Evolutionary conservation across 1,140 invertebrate genomes (phyloP).

Genomic region (Diachasma alloeum): DNA sequence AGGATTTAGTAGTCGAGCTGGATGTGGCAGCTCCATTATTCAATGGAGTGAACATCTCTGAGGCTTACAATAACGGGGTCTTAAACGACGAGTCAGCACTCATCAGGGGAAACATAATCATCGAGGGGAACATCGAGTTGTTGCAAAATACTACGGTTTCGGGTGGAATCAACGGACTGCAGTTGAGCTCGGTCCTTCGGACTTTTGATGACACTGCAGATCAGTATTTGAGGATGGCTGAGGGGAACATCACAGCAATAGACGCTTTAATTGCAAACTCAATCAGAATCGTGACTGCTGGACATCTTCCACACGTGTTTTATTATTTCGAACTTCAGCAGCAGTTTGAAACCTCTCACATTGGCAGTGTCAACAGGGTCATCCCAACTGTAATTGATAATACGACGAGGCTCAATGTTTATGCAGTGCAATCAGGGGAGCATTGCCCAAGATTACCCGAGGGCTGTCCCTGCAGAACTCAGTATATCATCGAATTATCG

Average conservation of each 20-base stretch:
- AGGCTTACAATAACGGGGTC: slow-evolving; percentile 34
- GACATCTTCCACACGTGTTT: slow-evolving; percentile 31
- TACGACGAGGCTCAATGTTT: slow-evolving; percentile 35
- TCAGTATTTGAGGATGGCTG: not conserved
- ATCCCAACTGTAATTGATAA: slow-evolving; percentile 25
- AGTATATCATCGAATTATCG: slow-evolving; percentile 37
- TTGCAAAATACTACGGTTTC: slow-evolving; percentile 22
- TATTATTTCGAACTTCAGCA: slow-evolving; percentile 42
- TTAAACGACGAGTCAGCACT: slow-evolving; percentile 40
- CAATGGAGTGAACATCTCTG: not conserved
- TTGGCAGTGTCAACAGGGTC: slow-evolving; percentile 23
- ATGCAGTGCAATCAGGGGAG: slow-evolving; percentile 33
- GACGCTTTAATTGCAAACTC: not conserved
- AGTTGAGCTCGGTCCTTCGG: not conserved
- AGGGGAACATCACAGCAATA: too few species aligned
- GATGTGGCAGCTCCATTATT: not conserved
- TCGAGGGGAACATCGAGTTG: slow-evolving; percentile 32
- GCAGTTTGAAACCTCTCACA: slow-evolving; percentile 25
- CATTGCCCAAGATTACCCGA: slow-evolving; percentile 43
- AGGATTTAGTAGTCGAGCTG: not conserved
- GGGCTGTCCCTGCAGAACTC: slow-evolving; percentile 42
- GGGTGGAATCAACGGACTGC: slow-evolving; percentile 29
- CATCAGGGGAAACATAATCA: slow-evolving; percentile 47
- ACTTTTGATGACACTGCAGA: not conserved
- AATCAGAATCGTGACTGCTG: too few species aligned